phyloP scores from a whole-genome alignment of 2,797 vertebrate genomes.

The Euphonia xanthogaster region DNA sequence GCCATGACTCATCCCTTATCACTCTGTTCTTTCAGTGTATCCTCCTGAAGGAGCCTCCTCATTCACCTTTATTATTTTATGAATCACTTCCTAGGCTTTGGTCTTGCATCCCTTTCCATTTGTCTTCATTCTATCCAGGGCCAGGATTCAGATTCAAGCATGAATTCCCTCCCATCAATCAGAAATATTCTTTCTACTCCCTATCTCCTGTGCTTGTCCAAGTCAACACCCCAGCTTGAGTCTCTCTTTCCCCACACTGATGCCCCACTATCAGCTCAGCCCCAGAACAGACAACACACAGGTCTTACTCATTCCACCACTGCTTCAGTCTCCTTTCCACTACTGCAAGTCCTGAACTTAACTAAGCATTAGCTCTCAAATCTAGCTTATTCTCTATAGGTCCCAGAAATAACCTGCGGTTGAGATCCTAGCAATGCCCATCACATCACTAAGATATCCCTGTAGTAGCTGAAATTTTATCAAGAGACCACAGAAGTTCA shows the following conservation, averaged over 20 bases:
- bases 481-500: neutral
- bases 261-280: neutral
- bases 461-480: neutral
- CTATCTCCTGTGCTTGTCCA: neutral
- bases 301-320: neutral
- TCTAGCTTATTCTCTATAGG: accelerated
- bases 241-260: neutral
- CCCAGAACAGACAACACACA: neutral
- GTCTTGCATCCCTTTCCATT: neutral
- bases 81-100: neutral
- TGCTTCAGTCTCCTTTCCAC: neutral
- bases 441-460: neutral
- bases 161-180: neutral
- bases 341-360: neutral
- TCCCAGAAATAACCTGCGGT: neutral
- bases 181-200: neutral
- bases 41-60: neutral
- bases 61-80: neutral
- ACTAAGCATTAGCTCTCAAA: neutral
- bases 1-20: neutral
- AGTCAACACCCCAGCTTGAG: neutral
- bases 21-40: neutral
- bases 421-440: neutral
- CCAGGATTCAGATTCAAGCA: neutral
- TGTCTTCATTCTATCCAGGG: neutral